phyloP scores from a whole-genome alignment of 2,797 vertebrate species.

The Threskiornis aethiopicus region DNA sequence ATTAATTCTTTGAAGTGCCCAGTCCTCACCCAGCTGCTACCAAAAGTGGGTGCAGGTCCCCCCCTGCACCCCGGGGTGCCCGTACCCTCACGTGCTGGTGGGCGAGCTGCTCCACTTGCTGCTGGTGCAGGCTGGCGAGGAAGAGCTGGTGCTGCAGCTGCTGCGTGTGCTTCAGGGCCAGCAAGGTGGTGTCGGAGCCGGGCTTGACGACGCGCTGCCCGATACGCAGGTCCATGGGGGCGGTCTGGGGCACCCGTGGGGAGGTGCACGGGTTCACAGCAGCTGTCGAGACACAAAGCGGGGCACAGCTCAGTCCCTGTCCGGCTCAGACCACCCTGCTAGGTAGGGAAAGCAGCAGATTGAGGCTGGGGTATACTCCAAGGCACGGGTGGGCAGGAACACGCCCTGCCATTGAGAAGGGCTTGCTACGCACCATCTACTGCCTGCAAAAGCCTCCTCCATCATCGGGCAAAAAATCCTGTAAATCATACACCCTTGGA shows the following conservation, averaged over 20 bases:
- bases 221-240: conserved; percentile 93
- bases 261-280: conserved; percentile 57
- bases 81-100: conserved; percentile 66
- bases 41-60: fast-evolving
- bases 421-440: neutral
- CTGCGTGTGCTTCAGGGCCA: conserved; percentile 83
- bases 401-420: fast-evolving
- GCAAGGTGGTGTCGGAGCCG: conserved; percentile 81
- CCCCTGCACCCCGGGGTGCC: neutral
- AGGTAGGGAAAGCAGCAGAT: neutral
- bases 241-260: conserved; percentile 71
- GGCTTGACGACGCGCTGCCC: conserved; percentile 86
- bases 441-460: neutral
- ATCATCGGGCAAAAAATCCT: neutral
- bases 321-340: fast-evolving
- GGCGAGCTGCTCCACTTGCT: conserved; percentile 69
- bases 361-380: neutral
- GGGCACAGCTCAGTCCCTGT: neutral
- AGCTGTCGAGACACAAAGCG: conserved; percentile 43
- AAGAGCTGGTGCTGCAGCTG: conserved; percentile 86
- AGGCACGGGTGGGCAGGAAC: neutral
- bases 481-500: neutral
- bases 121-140: conserved; percentile 79
- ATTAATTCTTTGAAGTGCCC: fast-evolving
- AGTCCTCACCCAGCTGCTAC: fast-evolving